Percentiles rank a stretch among this genome's conserved stretches.
phyloP scores from a whole-genome alignment of 2,888 invertebrate species.

The Micropterix aruncella region DNA sequence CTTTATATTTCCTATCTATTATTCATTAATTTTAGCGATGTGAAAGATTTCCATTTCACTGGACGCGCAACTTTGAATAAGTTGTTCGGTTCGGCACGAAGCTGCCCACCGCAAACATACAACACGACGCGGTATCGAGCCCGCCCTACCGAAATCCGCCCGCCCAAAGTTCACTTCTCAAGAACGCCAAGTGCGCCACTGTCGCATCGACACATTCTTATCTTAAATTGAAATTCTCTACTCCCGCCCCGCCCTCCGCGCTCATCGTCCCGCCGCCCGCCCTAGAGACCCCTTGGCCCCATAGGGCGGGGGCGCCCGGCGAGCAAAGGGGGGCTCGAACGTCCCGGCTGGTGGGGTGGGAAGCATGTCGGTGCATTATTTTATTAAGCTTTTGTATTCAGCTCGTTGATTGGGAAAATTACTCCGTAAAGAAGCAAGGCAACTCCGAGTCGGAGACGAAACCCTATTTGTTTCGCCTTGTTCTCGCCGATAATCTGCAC shows the following conservation, averaged over 20 bases:
- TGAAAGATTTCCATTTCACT: no score
- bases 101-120: no score
- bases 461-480: no score
- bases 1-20: no score
- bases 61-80: no score
- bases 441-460: no score
- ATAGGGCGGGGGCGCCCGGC: neutral
- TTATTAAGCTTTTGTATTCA: neutral
- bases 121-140: no score
- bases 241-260: neutral
- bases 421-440: neutral
- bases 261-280: neutral
- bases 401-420: neutral
- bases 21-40: no score
- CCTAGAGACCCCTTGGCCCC: neutral
- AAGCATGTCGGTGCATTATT: neutral
- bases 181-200: neutral
- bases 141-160: no score
- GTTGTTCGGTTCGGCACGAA: no score
- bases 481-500: no score
- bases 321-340: neutral
- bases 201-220: neutral
- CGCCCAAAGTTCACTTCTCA: no score
- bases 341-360: neutral
- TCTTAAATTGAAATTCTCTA: neutral